Conservation (phyloP, 1,140 invertebrate genomes). For the Drosophila aff. region DNA sequence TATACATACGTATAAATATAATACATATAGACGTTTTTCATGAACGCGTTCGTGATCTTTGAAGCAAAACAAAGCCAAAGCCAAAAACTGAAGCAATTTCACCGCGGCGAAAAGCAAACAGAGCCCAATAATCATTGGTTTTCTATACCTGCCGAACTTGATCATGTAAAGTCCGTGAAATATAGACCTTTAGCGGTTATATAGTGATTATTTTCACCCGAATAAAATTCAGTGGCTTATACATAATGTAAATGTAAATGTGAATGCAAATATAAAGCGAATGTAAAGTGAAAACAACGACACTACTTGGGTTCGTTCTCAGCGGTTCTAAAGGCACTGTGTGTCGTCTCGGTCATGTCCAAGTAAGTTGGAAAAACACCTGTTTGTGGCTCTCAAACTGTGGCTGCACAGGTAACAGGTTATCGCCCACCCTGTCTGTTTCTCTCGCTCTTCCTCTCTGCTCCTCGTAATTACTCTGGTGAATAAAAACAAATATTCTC, state of each 20-base stretch:
- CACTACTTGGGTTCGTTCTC: constrained; percentile 53
- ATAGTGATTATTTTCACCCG: constrained; percentile 44
- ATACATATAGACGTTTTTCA: constrained; percentile 59
- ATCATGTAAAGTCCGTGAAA: constrained; percentile 26
- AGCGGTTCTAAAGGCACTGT: constrained; percentile 50
- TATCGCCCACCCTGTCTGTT: not conserved
- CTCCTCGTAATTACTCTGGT: constrained; percentile 14
- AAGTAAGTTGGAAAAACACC: constrained; percentile 68
- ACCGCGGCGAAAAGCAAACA: constrained; percentile 56
- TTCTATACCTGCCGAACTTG: constrained; percentile 26
- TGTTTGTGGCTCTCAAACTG: constrained; percentile 50
- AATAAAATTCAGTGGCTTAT: constrained; percentile 49
- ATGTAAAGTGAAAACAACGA: constrained; percentile 18
- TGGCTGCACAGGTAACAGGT: constrained; percentile 39
- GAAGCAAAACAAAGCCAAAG: constrained; percentile 79
- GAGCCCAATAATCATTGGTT: constrained; percentile 40
- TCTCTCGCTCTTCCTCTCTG: not conserved
- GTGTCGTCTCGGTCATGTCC: constrained; percentile 47
- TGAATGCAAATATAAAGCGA: constrained; percentile 61
- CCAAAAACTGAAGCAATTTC: constrained; percentile 54
- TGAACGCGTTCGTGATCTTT: constrained; percentile 83
- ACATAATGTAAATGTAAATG: constrained; percentile 64
- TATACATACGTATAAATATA: constrained; percentile 19
- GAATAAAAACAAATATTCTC: constrained; percentile 31
- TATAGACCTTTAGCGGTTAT: constrained; percentile 6